Conservation (phyloP, 1,140 invertebrate genomes). For the Diorhabda elongata region DNA sequence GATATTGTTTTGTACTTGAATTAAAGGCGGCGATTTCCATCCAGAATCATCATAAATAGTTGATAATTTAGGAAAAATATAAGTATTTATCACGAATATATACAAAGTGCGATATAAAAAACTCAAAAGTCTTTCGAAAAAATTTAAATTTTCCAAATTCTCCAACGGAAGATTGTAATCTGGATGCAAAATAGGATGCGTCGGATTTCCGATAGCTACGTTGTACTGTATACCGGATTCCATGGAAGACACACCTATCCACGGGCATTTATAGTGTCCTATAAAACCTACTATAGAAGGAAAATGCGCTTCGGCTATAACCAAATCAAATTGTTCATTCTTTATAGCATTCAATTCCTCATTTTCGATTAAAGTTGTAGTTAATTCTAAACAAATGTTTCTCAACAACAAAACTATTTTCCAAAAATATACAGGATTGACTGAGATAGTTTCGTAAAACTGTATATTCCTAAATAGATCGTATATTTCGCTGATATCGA, state of each 20-base stretch:
- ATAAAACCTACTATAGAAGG: conserved; percentile 33
- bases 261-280: conserved; percentile 35
- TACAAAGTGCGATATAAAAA: conserved; percentile 17
- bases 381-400: background rate
- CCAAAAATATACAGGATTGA: conserved; percentile 11
- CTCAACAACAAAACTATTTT: background rate
- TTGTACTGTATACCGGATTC: conserved; percentile 24
- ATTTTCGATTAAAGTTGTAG: background rate
- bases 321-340: conserved; percentile 38
- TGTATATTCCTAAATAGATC: conserved; percentile 13
- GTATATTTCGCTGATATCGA: conserved; percentile 33
- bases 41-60: conserved; percentile 47
- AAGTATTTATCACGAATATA: conserved; percentile 2
- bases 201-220: conserved; percentile 45
- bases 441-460: conserved; percentile 3
- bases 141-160: conserved; percentile 15
- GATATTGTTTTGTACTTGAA: conserved; percentile 49
- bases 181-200: conserved; percentile 49
- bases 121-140: conserved; percentile 29
- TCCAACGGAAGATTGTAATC: conserved; percentile 27
- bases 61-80: conserved; percentile 35
- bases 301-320: conserved; percentile 40
- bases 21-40: conserved; percentile 43
- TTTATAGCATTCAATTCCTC: background rate
- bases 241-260: conserved; percentile 37